phyloP scores from a whole-genome alignment of 1,140 invertebrate species.

The Drosophila ercepeae region DNA sequence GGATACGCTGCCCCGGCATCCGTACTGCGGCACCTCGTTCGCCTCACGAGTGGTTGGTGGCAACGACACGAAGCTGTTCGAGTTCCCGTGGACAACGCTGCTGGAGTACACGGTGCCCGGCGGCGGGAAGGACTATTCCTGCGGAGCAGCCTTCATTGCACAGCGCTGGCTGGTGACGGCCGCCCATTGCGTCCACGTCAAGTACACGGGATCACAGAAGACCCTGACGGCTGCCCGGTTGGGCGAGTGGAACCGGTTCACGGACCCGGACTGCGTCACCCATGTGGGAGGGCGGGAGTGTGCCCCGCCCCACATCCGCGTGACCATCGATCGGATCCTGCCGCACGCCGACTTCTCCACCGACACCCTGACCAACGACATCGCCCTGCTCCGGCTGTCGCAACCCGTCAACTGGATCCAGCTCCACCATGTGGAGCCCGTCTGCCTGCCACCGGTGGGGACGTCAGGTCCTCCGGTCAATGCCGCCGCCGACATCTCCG shows the following conservation, averaged over 20 bases:
- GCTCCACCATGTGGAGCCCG: conserved; percentile 85
- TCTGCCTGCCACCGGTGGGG: conserved; percentile 89
- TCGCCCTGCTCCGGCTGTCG: conserved; percentile 89
- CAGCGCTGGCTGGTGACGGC: conserved; percentile 85
- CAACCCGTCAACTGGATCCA: conserved; percentile 84
- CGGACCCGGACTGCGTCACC: conserved; percentile 65
- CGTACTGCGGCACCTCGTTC: conserved; percentile 56
- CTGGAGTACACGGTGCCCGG: conserved; percentile 41
- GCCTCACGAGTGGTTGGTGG: conserved; percentile 46
- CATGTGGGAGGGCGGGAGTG: conserved; percentile 72
- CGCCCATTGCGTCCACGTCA: conserved; percentile 85
- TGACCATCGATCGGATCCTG: conserved; percentile 84
- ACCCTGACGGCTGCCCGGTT: conserved; percentile 72
- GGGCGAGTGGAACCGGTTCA: conserved; percentile 74
- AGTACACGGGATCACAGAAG: conserved; percentile 84
- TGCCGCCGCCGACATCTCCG: conserved; percentile 88
- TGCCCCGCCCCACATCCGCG: conserved; percentile 85
- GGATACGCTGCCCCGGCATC: conserved; percentile 48
- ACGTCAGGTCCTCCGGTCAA: conserved; percentile 83
- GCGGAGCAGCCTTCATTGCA: conserved; percentile 85
- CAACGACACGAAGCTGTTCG: conserved; percentile 27
- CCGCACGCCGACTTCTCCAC: conserved; percentile 35
- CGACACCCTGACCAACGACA: conserved; percentile 85
- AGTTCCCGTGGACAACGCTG: conserved; percentile 69
- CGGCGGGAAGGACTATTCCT: conserved; percentile 78